A percentile compares a stretch with the other conserved stretches of the same genome.
Evolutionary conservation across 2,797 vertebrate genomes (phyloP).

Genomic region (Danio kyathit): DNA sequence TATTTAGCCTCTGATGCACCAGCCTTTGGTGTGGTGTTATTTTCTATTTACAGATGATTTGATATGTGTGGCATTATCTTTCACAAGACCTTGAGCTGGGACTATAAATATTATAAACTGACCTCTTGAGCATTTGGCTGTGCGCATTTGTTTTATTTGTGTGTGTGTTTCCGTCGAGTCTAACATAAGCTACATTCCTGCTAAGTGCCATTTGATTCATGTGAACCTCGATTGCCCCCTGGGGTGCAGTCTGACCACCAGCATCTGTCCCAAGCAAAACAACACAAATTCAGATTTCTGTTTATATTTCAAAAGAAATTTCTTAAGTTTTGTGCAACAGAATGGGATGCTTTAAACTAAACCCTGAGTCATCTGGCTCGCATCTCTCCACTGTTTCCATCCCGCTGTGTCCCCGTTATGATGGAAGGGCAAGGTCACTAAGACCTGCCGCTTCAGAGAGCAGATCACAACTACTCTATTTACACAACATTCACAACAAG

Average conservation of each 20-base stretch:
- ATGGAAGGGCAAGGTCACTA: slow-evolving; percentile 47
- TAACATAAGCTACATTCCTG: slow-evolving; percentile 44
- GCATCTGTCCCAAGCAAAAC: slow-evolving; percentile 64
- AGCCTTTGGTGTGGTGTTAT: slow-evolving; percentile 17
- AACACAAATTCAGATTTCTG: slow-evolving; percentile 40
- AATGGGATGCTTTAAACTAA: slow-evolving; percentile 52
- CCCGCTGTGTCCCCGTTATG: slow-evolving; percentile 37
- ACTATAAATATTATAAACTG: slow-evolving; percentile 50
- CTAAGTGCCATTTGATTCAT: slow-evolving; percentile 64
- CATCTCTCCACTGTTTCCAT: slow-evolving; percentile 44
- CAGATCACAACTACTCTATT: slow-evolving; percentile 24
- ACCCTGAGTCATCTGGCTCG: slow-evolving; percentile 51
- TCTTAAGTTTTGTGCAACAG: slow-evolving; percentile 41
- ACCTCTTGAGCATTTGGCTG: slow-evolving; percentile 37
- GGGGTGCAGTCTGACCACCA: slow-evolving; percentile 54
- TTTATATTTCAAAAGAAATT: slow-evolving; percentile 48
- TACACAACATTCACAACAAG: slow-evolving; percentile 10
- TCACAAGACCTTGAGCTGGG: slow-evolving; percentile 44
- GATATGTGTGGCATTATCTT: slow-evolving; percentile 47
- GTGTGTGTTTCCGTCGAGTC: slow-evolving; percentile 38
- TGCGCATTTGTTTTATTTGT: slow-evolving; percentile 45
- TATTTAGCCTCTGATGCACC: background rate
- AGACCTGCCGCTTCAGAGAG: slow-evolving; percentile 32
- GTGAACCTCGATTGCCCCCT: slow-evolving; percentile 52
- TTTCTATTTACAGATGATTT: slow-evolving; percentile 37